Evolutionary conservation across 1,140 invertebrate species (phyloP).

Genomic region (Chironomus tepperi): DNA sequence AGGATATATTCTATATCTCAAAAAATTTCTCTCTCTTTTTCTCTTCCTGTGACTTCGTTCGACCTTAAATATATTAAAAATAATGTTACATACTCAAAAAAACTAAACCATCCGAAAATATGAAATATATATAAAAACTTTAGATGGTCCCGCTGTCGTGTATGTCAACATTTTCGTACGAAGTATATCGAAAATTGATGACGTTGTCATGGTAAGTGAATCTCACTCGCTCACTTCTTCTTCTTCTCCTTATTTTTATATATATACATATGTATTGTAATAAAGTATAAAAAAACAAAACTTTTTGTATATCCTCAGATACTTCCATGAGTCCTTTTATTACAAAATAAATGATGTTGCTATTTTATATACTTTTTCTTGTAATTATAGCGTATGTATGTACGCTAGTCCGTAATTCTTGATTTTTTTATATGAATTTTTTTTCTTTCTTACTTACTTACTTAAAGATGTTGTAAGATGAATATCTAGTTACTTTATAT

Average conservation of each 20-base stretch:
- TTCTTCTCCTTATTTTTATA: not conserved
- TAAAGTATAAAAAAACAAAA: constrained; percentile 19
- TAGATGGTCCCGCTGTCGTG: constrained; percentile 84
- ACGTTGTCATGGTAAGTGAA: constrained; percentile 93
- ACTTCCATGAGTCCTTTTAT: not conserved
- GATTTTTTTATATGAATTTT: too few species aligned
- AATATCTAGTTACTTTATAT: too few species aligned
- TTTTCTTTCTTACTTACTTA: too few species aligned
- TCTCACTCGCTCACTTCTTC: constrained; percentile 29
- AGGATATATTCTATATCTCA: not conserved
- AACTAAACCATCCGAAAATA: not conserved
- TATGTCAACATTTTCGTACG: constrained; percentile 94
- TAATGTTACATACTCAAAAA: constrained; percentile 4
- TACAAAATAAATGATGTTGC: not conserved
- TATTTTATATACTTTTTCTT: not conserved
- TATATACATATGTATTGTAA: not conserved
- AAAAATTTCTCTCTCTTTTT: constrained; percentile 17
- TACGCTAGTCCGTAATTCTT: too few species aligned
- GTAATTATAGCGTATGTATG: not conserved
- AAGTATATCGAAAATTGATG: constrained; percentile 98
- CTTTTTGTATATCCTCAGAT: not conserved
- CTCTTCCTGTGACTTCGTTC: not conserved
- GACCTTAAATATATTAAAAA: not conserved
- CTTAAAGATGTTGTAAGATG: too few species aligned
- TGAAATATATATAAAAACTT: not conserved